Conservation (phyloP, 2,888 invertebrate genomes). For the Osmoderma eremita region DNA sequence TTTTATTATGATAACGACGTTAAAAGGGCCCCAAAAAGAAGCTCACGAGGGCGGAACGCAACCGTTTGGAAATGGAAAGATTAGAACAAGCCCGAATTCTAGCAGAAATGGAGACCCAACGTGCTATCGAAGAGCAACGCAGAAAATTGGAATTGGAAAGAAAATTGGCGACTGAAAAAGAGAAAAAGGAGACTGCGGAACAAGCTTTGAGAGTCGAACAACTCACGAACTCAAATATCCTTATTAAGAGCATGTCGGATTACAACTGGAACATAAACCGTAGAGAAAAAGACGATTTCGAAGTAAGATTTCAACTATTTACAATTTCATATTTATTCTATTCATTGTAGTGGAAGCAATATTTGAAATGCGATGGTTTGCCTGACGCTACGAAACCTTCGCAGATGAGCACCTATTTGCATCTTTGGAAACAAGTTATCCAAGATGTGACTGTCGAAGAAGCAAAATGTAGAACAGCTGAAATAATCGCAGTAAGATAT, state of each 20-base stretch:
- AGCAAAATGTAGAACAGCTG: constrained; percentile 61
- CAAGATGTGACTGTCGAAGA: constrained; percentile 61
- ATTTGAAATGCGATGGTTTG: constrained; percentile 67
- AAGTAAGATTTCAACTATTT: constrained; percentile 42
- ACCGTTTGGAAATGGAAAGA: constrained; percentile 57
- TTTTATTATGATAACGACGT: background rate
- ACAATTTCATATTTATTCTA: background rate
- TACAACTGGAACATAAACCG: constrained; percentile 36
- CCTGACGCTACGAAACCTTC: constrained; percentile 65
- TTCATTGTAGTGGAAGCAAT: constrained; percentile 65
- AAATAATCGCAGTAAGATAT: constrained; percentile 52
- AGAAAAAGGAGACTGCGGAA: constrained; percentile 59
- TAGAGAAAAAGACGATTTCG: constrained; percentile 47
- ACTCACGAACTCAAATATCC: constrained; percentile 47
- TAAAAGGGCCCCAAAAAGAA: constrained; percentile 26
- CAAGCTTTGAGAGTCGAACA: constrained; percentile 56
- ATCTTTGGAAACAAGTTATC: constrained; percentile 65
- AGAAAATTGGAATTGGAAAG: constrained; percentile 54
- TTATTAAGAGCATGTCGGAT: constrained; percentile 41
- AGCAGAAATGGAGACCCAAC: constrained; percentile 47
- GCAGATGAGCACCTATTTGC: constrained; percentile 68
- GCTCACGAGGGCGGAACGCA: constrained; percentile 9
- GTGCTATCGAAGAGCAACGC: constrained; percentile 52
- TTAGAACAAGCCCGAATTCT: constrained; percentile 60
- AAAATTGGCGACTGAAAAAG: constrained; percentile 55